Percentiles rank a stretch among this genome's conserved stretches.
phyloP scores from a whole-genome alignment of 2,797 vertebrate species.

The Hippocampus kuda region DNA sequence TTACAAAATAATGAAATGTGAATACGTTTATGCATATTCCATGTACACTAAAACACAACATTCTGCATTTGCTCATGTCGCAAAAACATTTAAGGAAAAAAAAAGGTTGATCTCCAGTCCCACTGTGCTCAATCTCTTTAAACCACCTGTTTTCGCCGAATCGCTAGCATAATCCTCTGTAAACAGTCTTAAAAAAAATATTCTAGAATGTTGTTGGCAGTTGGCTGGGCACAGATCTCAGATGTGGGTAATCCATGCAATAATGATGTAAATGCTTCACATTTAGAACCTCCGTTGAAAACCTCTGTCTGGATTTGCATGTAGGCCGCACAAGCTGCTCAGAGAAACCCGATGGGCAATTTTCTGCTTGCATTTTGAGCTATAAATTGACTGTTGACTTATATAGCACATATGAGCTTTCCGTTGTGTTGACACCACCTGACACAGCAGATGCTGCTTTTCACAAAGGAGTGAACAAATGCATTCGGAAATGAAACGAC shows the following conservation, averaged over 20 bases:
- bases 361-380: neutral
- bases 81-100: neutral
- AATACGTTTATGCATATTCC: neutral
- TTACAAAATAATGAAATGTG: neutral
- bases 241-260: constrained; percentile 18
- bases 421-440: neutral
- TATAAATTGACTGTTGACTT: constrained; percentile 4
- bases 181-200: neutral
- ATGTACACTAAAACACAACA: neutral
- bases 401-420: neutral
- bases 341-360: constrained; percentile 1
- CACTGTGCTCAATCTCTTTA: neutral
- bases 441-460: neutral
- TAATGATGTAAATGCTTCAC: constrained; percentile 33
- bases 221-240: constrained; percentile 9
- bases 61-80: neutral
- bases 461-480: neutral
- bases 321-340: constrained; percentile 27
- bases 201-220: constrained; percentile 13
- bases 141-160: constrained; percentile 5
- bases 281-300: constrained; percentile 21
- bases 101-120: neutral
- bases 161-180: constrained; percentile 5
- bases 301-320: constrained; percentile 25
- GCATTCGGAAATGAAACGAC: neutral